Base-by-base conservation (phyloP, 2,113 vertebrate genomes). In the Apteryx owenii region DNA sequence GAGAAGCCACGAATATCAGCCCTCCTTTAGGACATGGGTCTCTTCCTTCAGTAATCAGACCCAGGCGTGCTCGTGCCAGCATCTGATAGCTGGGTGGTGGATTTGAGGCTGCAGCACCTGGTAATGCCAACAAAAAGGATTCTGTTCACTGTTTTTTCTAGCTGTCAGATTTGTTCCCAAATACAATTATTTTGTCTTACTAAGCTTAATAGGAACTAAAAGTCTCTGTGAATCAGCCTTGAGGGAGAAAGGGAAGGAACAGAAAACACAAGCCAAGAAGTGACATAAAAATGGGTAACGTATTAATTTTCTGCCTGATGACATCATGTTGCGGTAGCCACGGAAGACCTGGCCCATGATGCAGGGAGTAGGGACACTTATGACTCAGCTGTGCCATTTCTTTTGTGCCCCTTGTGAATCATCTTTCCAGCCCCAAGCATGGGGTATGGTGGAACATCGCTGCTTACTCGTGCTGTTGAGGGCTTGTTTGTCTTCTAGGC, bases 211-310 rank as follows among this genome's bases (percentile, higher is more conserved):
- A 92, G 70, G 78, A 95, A 92, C 91, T 94, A 48, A 91, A 95
- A 84, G 58, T 75, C 87, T 91, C 76, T 85, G 85, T 97, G 94
- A 95, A 96, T 95, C 95, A 96, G 94, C 91, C 84, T 94, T 79
- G 73, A 89, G 53, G 84, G 53, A 21, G 14, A 68, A 89, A 70
- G 21, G 66, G 76, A 90, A 93, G 62, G 69, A 61, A 72, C 28
- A 29, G 26, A 48, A 96, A 79, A 42, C 87, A n/a, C 77, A 87
- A 89, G 61, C 61, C 7, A 2, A 73, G 86, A 66, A 86, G 69
- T 71, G 72, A 33, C 64, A 72, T 5, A 29, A 80, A 36, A 33
- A 94, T 33, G n/a, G 77, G 61, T 46, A 40, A 31, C 76, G 61
- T 75, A 78, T 42, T 26, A 68, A 68, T n/a, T 46, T 79, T 88